Percentiles rank a stretch among this genome's conserved stretches.
Evolutionary conservation across 1,140 invertebrate genomes (phyloP).

Genomic region (Trachelipus rathkii): DNA sequence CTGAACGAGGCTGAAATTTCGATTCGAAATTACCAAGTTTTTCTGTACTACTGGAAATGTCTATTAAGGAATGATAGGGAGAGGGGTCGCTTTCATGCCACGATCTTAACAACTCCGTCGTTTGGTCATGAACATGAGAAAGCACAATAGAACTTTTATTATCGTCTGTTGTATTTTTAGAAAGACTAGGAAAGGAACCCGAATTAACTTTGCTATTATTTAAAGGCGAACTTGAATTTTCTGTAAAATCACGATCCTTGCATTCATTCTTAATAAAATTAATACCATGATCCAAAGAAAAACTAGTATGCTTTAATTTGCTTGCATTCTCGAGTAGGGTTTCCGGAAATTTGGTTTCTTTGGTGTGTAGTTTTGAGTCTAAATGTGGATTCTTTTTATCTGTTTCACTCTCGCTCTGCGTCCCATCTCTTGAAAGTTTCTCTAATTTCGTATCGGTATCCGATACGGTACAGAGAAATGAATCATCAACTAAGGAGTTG

Average conservation of each 20-base stretch:
- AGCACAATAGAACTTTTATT: not conserved
- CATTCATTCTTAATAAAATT: slow-evolving; percentile 34
- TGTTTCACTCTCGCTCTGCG: slow-evolving; percentile 9
- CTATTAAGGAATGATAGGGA: slow-evolving; percentile 25
- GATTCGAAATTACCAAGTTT: slow-evolving; percentile 30
- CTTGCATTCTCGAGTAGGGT: slow-evolving; percentile 22
- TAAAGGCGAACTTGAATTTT: no score
- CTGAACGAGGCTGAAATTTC: slow-evolving; percentile 26
- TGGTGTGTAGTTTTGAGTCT: slow-evolving; percentile 34
- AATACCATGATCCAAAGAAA: slow-evolving; percentile 36
- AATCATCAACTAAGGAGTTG: not conserved
- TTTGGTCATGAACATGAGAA: slow-evolving; percentile 34
- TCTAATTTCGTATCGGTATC: slow-evolving; percentile 23
- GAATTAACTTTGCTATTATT: not conserved
- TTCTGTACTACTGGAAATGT: slow-evolving; percentile 18
- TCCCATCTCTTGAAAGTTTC: slow-evolving; percentile 28
- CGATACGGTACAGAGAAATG: not conserved
- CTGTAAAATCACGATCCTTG: slow-evolving; percentile 17
- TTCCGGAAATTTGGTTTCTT: slow-evolving; percentile 5
- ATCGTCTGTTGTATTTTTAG: slow-evolving; percentile 25
- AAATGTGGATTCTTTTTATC: not conserved
- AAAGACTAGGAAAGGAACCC: slow-evolving; percentile 14
- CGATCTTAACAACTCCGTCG: slow-evolving; percentile 32
- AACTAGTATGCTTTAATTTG: slow-evolving; percentile 34
- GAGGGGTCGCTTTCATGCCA: slow-evolving; percentile 38